phyloP scores from a whole-genome alignment of 2,888 invertebrate species.

The Furcula furcula region DNA sequence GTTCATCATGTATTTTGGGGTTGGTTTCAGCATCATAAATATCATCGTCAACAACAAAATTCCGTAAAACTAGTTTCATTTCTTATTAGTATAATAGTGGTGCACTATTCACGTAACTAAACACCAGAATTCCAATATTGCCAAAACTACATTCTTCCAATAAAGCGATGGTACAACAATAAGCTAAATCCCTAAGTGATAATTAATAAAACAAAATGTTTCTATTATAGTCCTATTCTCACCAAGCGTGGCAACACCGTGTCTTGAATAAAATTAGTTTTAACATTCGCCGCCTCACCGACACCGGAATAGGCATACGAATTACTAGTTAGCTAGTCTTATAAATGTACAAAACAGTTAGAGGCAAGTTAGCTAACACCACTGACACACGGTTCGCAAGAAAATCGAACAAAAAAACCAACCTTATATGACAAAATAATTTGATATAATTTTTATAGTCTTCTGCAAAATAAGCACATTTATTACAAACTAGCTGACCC shows the following conservation, averaged over 20 bases:
- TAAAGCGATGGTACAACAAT: no score
- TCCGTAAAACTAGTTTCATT: no score
- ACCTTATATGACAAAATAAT: background rate
- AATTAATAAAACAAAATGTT: no score
- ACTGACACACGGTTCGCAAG: background rate
- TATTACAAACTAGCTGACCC: background rate
- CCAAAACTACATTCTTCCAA: no score
- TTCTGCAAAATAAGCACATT: background rate
- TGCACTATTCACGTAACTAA: no score
- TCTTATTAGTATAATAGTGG: no score
- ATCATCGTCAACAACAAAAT: no score
- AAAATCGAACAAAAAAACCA: background rate
- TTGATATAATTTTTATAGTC: background rate
- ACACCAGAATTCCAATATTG: no score
- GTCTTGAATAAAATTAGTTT: slow-evolving; percentile 22
- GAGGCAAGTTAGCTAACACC: background rate
- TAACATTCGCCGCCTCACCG: slow-evolving; percentile 24
- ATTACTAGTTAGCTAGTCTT: slow-evolving; percentile 34
- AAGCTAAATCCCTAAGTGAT: no score
- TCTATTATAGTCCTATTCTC: background rate
- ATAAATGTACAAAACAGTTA: slow-evolving; percentile 28
- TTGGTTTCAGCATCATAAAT: no score
- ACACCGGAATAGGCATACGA: slow-evolving; percentile 34
- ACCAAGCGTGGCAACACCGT: background rate
- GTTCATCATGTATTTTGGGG: no score